Percentiles rank a stretch among this genome's conserved stretches.
Evolutionary conservation across 2,797 vertebrate genomes (phyloP).

Genomic region (Hemibagrus guttatus): DNA sequence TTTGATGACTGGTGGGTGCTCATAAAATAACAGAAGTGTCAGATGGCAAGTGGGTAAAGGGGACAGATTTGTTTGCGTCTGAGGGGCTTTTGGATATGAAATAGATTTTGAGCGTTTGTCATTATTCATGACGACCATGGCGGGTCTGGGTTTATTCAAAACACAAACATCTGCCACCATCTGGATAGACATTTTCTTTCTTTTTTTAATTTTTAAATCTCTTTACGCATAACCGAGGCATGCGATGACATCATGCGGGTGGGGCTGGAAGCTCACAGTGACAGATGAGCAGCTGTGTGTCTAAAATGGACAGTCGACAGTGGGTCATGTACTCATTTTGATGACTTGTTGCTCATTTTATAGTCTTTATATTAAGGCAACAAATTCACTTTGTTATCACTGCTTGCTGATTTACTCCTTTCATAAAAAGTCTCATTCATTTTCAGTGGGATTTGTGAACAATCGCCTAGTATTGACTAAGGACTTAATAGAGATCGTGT

Average conservation of each 20-base stretch:
- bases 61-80: slow-evolving; percentile 41
- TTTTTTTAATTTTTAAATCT: background rate
- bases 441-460: background rate
- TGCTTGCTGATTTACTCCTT: background rate
- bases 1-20: slow-evolving; percentile 11
- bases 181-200: slow-evolving; percentile 45
- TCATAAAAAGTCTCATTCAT: background rate
- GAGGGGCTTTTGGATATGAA: slow-evolving; percentile 44
- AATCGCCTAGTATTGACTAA: background rate
- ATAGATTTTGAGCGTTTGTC: slow-evolving; percentile 26
- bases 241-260: slow-evolving; percentile 43
- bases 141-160: slow-evolving; percentile 61
- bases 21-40: slow-evolving; percentile 29
- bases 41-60: slow-evolving; percentile 23
- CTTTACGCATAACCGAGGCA: slow-evolving; percentile 26
- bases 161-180: slow-evolving; percentile 59
- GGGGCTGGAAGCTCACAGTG: slow-evolving; percentile 1
- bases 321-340: background rate
- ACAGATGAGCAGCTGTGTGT: slow-evolving; percentile 26
- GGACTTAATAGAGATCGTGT: background rate
- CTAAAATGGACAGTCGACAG: background rate
- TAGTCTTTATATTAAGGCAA: background rate
- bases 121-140: slow-evolving; percentile 44
- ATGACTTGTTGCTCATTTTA: background rate
- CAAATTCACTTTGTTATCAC: background rate